These are phyloP conservation scores for Crepidodera aurea DNA, from an alignment of 2,888 invertebrate genomes.

Conservation along the genomic window DNA sequence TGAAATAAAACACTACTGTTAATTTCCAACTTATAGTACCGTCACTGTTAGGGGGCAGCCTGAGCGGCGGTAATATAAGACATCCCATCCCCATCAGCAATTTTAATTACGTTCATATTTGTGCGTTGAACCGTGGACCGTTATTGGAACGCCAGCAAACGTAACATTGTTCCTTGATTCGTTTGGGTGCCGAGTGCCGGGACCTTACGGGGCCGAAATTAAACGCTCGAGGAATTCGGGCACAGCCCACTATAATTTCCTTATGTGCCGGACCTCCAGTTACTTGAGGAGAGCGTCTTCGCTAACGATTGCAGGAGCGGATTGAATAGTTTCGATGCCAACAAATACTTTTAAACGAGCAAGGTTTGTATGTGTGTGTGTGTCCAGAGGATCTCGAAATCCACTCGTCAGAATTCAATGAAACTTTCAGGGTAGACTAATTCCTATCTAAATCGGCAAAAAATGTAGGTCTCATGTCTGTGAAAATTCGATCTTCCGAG, in stretches of 20 bases:
- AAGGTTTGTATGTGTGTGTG: too few relatives aligned
- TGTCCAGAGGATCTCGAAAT: too few relatives aligned
- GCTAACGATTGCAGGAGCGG: constrained; percentile 22
- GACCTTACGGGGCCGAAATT: constrained; percentile 53
- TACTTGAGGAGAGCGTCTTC: constrained; percentile 38
- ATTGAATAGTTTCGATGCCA: not conserved
- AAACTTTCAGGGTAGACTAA: too few relatives aligned
- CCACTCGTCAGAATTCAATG: too few relatives aligned
- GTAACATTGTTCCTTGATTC: constrained; percentile 39
- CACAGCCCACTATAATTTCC: constrained; percentile 54
- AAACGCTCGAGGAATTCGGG: constrained; percentile 60
- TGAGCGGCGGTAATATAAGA: constrained; percentile 31
- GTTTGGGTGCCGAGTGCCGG: constrained; percentile 23
- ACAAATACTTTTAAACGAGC: too few relatives aligned
- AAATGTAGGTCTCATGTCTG: too few relatives aligned
- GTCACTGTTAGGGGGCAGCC: constrained; percentile 1
- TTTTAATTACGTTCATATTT: constrained; percentile 46
- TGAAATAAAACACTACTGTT: too few relatives aligned
- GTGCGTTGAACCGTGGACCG: constrained; percentile 42
- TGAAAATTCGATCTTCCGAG: too few relatives aligned
- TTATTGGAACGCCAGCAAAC: constrained; percentile 39
- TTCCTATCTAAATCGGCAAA: too few relatives aligned
- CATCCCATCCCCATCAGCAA: constrained; percentile 34
- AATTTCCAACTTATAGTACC: not conserved
- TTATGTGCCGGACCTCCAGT: constrained; percentile 54